Evolutionary conservation across 1,140 invertebrate genomes (phyloP).

Genomic region (Cotesia glomerata): DNA sequence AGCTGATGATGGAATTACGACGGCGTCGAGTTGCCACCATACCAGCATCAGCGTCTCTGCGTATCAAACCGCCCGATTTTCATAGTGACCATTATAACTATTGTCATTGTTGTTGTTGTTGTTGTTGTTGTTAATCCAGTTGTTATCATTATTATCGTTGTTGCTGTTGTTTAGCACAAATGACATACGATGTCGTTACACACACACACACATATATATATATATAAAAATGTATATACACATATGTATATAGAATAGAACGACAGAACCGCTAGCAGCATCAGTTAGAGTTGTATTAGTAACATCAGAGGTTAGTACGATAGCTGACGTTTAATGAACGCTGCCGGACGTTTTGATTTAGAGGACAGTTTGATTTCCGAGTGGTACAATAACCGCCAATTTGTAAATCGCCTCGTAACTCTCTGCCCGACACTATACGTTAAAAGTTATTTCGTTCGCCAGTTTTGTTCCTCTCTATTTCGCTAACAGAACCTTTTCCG

Average conservation of each 20-base stretch:
- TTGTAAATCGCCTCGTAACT: constrained; percentile 64
- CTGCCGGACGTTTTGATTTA: constrained; percentile 61
- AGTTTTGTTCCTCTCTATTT: neutral
- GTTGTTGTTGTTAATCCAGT: neutral
- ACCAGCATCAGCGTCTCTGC: neutral
- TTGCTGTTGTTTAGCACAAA: neutral
- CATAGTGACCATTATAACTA: neutral
- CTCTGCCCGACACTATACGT: constrained; percentile 33
- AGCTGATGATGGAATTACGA: constrained; percentile 5
- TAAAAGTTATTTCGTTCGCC: neutral
- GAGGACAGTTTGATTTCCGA: constrained; percentile 61
- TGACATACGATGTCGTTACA: constrained; percentile 13
- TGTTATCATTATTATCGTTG: neutral
- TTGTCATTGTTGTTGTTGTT: too few relatives aligned
- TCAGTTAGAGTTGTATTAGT: too few relatives aligned
- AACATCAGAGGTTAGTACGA: neutral
- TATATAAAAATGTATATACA: neutral
- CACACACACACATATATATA: too few relatives aligned
- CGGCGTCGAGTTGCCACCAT: constrained; percentile 1
- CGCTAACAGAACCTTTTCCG: too few relatives aligned
- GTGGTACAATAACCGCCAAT: constrained; percentile 63
- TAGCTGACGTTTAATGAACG: constrained; percentile 59
- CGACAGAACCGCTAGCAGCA: neutral
- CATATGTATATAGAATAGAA: neutral
- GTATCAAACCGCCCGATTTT: neutral